Evolutionary conservation across 2,797 vertebrate genomes (phyloP).

Genomic region (Xenentodon cancila): DNA sequence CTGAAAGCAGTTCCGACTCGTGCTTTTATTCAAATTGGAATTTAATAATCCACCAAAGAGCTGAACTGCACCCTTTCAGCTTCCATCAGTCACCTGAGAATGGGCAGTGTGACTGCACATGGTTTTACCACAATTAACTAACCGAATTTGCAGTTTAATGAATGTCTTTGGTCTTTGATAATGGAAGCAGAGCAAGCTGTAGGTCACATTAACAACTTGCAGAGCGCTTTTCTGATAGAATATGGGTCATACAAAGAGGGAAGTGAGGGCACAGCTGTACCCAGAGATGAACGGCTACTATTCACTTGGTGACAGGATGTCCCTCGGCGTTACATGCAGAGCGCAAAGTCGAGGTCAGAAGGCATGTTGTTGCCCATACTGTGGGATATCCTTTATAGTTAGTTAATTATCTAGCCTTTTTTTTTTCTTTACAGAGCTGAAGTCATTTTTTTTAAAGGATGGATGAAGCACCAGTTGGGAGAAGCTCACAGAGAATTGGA

Average conservation of each 20-base stretch:
- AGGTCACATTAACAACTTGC: constrained; percentile 18
- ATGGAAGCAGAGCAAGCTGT: constrained; percentile 12
- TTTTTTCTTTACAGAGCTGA: constrained; percentile 16
- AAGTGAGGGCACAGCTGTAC: constrained; percentile 71
- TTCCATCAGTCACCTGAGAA: too few relatives aligned
- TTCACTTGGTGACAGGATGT: constrained; percentile 73
- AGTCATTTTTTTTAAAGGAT: constrained; percentile 34
- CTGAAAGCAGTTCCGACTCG: too few relatives aligned
- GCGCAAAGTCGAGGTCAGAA: constrained; percentile 51
- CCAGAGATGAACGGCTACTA: constrained; percentile 67
- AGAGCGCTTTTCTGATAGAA: constrained; percentile 40
- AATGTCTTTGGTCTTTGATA: constrained; percentile 27
- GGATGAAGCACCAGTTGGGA: constrained; percentile 4
- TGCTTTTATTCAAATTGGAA: too few relatives aligned
- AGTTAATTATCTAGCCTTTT: constrained; percentile 42
- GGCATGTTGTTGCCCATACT: constrained; percentile 26
- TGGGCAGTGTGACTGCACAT: neutral
- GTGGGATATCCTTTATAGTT: constrained; percentile 27
- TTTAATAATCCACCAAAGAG: too few relatives aligned
- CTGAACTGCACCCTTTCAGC: too few relatives aligned
- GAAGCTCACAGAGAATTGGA: constrained; percentile 22
- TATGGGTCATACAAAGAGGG: constrained; percentile 61
- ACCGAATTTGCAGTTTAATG: constrained; percentile 14
- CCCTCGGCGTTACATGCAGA: constrained; percentile 42
- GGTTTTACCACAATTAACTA: neutral